Base-by-base conservation (phyloP, 2,888 invertebrate genomes). In the Ennomos quercinarius region DNA sequence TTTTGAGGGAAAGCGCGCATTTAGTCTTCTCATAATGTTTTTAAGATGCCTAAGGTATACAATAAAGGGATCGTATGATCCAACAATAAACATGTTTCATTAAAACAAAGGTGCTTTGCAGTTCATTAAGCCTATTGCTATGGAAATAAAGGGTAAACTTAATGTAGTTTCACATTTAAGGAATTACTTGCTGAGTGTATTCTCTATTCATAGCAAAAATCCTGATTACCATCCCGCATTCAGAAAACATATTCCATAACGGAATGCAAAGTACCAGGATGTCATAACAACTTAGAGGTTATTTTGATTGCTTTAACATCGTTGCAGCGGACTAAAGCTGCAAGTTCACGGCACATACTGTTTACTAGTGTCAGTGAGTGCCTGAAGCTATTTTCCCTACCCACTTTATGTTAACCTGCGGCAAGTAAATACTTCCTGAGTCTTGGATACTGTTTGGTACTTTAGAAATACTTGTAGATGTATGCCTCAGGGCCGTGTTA, bases 321-420 rank as follows among this genome's bases (percentile, higher is more conserved):
- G 62, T 63, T 61, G 36, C 58, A 59, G 48, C 52, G 61, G 61
- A 59, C 57, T 59, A 27, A 57, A 63, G 66, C 66, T 64, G 61
- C 57, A 64, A 64, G 61, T 63, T 68, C 57, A 62, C 42, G 47
- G 54, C 53, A 55, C 48, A 52, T 44, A 42, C 38, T 45, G 38
- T 43, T 12, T 35, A 12, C 13, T 55, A 55, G 17, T 27, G 27
- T 27, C 35, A 38, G 38, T 59, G 12, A 38, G 17, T 1, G 38
- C 38, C 11, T 48, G 2, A 13, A 1, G 42, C 10, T 34, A 34
- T 45, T 49, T 56, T 56, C 44, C 50, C 10, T 9, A 44, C 27
- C 27, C 35, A 8, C 35, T 40, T 43, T 38, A 56, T 37, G 44
- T 49, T 27, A 27, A 27, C 0, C 4, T 27, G 27, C 5, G 27